phyloP scores from a whole-genome alignment of 2,888 invertebrate species.

The Tetragonula carbonaria region DNA sequence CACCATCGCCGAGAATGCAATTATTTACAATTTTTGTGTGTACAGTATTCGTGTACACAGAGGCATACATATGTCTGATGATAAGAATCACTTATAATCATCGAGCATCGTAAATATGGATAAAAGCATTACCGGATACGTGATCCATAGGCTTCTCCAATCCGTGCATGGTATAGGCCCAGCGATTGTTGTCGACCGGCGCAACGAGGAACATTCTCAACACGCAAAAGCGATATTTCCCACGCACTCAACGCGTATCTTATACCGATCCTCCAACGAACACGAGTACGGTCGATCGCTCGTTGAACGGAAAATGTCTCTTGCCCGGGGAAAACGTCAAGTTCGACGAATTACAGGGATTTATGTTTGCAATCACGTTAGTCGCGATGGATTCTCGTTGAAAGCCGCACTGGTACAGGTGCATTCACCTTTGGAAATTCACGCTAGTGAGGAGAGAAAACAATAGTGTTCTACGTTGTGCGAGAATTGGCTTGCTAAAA shows the following conservation, averaged over 20 bases:
- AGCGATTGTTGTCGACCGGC: conserved; percentile 75
- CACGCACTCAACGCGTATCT: neutral
- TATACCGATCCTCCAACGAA: neutral
- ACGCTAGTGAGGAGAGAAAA: neutral
- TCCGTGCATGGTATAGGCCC: conserved; percentile 76
- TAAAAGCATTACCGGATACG: conserved; percentile 73
- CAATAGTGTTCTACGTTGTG: neutral
- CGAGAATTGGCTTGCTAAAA: conserved; percentile 17
- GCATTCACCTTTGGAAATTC: neutral
- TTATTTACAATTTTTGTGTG: neutral
- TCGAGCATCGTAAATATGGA: neutral
- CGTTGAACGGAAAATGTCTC: neutral
- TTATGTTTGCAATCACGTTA: neutral
- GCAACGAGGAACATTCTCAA: conserved; percentile 71
- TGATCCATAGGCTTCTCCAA: conserved; percentile 76
- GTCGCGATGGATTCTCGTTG: neutral
- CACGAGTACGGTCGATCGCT: neutral
- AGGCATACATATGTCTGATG: neutral
- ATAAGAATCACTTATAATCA: neutral
- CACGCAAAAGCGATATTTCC: neutral
- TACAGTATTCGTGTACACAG: neutral
- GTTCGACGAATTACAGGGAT: neutral
- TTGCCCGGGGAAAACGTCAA: neutral
- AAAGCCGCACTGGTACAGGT: neutral
- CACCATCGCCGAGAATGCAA: neutral